Base-by-base conservation (phyloP, 2,797 vertebrate species). In the Danio albolineatus region DNA sequence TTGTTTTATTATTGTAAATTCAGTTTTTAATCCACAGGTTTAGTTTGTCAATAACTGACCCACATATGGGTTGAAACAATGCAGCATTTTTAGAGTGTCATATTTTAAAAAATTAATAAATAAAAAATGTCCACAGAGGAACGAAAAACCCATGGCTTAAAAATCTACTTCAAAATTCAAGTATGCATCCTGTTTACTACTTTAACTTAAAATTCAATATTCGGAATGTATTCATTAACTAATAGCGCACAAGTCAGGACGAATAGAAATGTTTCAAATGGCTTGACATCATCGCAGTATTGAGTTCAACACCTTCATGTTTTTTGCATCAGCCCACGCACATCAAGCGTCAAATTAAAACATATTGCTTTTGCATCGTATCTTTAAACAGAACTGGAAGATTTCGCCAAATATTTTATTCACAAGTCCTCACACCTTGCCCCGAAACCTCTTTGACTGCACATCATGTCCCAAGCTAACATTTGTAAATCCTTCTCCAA, bases 401-500 rank as follows among this genome's bases (percentile, higher is more conserved):
- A 51, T 51, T 51, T 62, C 28, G 13, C 6, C 46, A 10, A 17
- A 62, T 62, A 74, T 36, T 74, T 75, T 49, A 59, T 73, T 48
- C 46, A 43, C 28, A 76, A 65, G 49, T 21, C 38, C 36, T 56
- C 39, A 7, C 12, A 64, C 7, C 14, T 39, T 65, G 3, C 4
- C 49, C 14, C 17, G 9, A 17, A 46, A 16, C 19, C 56, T 39
- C 49, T 66, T 60, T 78, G 28, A 70, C n/a, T 70, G 46, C n/a
- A 41, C 7, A 9, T 61, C 54, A 51, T 61, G n/a, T 71, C 76
- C 46, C 57, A 78, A 60, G 46, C 13, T 73, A 67, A 64, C 44
- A 70, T 78, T 75, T 85, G 44, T 54, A 72, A 49, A 78, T 64
- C 49, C 28, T 85, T 77, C 67, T 21, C 43, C 43, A 48, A 12